Conservation (phyloP, 2,797 vertebrate species). For the Tokudaia muenninki region DNA sequence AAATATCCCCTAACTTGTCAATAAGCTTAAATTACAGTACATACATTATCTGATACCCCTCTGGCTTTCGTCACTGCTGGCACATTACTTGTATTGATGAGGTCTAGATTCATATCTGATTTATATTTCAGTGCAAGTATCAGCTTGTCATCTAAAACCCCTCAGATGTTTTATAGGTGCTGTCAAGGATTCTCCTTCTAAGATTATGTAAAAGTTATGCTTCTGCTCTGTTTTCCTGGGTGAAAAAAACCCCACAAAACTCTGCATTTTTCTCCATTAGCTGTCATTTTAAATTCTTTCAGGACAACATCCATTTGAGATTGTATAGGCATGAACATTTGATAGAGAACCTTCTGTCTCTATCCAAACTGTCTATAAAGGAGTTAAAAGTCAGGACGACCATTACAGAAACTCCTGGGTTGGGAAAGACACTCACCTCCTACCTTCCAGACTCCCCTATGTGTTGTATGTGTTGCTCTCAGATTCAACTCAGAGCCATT, state of each 20-base stretch:
- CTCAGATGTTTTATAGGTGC: background rate
- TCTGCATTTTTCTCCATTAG: slow-evolving; percentile 48
- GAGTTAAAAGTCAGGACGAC: background rate
- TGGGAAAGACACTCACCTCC: background rate
- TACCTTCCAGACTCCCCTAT: background rate
- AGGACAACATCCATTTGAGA: background rate
- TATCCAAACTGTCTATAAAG: background rate
- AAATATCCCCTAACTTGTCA: background rate
- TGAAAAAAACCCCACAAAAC: background rate
- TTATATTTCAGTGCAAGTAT: background rate
- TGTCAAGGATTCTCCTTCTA: background rate
- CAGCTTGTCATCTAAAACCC: background rate
- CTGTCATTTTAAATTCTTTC: slow-evolving; percentile 3
- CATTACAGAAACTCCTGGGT: background rate
- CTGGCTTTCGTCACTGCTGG: background rate
- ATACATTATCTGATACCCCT: background rate
- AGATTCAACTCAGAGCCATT: background rate
- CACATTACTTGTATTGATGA: background rate
- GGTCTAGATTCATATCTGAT: background rate
- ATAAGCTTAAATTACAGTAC: background rate
- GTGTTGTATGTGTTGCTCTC: background rate
- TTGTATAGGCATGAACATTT: background rate
- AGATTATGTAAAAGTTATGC: background rate
- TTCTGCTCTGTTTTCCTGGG: background rate
- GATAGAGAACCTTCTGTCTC: background rate